These are phyloP conservation scores for Oostethus manadensis DNA, from an alignment of 2,113 vertebrate genomes.

Conservation along the genomic window DNA sequence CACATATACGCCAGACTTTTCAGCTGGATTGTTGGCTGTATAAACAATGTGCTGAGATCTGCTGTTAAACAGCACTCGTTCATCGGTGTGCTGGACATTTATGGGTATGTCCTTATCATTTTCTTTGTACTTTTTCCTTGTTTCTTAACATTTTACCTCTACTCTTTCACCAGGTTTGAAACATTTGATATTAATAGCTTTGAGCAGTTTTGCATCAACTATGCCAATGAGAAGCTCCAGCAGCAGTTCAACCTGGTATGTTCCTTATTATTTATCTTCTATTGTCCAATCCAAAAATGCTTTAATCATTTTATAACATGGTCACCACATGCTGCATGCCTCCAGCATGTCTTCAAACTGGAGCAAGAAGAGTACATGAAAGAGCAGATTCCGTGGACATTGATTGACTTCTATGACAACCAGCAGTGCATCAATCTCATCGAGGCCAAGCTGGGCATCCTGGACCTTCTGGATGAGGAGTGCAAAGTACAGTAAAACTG, in stretches of 20 bases:
- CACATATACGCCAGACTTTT: constrained; percentile 92
- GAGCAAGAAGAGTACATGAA: constrained; percentile 97
- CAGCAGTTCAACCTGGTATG: constrained; percentile 97
- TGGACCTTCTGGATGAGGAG: constrained; percentile 95
- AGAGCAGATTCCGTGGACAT: constrained; percentile 94
- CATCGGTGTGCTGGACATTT: constrained; percentile 95
- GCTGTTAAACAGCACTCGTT: constrained; percentile 84
- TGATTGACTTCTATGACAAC: constrained; percentile 98
- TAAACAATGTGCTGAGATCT: constrained; percentile 85
- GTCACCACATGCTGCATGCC: constrained; percentile 33
- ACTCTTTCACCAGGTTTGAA: constrained; percentile 81
- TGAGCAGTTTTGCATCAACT: constrained; percentile 99
- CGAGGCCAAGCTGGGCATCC: constrained; percentile 88
- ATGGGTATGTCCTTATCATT: constrained; percentile 76
- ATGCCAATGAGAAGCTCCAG: constrained; percentile 97
- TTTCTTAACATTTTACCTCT: background rate
- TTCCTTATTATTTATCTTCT: background rate
- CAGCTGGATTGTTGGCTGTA: constrained; percentile 83
- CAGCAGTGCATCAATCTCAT: constrained; percentile 96
- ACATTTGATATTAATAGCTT: constrained; percentile 98
- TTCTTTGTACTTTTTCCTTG: background rate
- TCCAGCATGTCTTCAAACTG: constrained; percentile 94
- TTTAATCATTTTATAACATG: background rate
- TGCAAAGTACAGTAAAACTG: constrained; percentile 76
- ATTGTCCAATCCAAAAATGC: background rate